A percentile compares a stretch with the other conserved stretches of the same genome.
Conservation (phyloP, 2,888 invertebrate species). For the Cantharis rustica region DNA sequence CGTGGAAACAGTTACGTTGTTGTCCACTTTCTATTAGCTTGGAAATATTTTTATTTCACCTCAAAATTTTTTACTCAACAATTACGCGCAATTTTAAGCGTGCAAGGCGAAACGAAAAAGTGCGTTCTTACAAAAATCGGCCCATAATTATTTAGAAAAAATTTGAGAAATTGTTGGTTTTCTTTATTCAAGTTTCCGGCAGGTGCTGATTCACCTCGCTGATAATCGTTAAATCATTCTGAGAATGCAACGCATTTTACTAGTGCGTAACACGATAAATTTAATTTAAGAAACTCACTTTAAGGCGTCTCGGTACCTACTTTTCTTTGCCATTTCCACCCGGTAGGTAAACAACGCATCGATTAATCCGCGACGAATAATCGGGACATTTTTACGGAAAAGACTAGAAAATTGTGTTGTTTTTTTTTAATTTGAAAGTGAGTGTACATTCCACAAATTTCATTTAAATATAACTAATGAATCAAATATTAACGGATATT, state of each 20-base stretch:
- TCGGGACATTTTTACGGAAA: neutral
- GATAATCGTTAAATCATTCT: constrained; percentile 33
- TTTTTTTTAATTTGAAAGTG: neutral
- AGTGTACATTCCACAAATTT: neutral
- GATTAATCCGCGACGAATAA: neutral
- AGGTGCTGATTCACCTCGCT: constrained; percentile 33
- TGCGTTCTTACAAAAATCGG: neutral
- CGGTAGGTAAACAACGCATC: neutral
- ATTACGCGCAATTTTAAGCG: neutral
- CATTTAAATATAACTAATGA: neutral
- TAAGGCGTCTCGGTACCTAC: neutral
- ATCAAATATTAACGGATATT: neutral
- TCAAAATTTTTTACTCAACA: neutral
- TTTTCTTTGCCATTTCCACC: neutral
- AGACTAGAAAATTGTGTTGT: neutral
- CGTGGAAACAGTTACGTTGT: neutral
- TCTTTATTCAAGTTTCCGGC: constrained; percentile 31
- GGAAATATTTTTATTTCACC: neutral
- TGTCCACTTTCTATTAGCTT: neutral
- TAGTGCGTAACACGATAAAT: constrained; percentile 21
- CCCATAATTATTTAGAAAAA: neutral
- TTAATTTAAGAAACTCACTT: constrained; percentile 3
- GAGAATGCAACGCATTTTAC: constrained; percentile 19
- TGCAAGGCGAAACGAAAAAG: neutral
- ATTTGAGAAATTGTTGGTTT: constrained; percentile 18